Evolutionary conservation across 1,140 invertebrate species (phyloP).

Genomic region (Calephelis nemesis): DNA sequence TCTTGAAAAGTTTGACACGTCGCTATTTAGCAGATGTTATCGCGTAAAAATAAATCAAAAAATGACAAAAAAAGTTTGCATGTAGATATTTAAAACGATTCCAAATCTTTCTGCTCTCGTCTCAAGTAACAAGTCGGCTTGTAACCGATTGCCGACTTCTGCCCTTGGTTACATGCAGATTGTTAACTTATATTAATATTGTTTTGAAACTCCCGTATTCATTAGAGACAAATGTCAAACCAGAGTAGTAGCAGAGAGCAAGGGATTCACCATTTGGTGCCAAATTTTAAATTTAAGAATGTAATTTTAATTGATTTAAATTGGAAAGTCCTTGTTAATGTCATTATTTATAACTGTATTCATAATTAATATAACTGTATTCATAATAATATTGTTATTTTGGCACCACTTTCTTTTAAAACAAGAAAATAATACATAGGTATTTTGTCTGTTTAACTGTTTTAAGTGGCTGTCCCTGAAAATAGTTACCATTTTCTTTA

Average conservation of each 20-base stretch:
- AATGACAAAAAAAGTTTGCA: conserved; percentile 46
- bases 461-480: conserved; percentile 73
- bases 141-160: conserved; percentile 61
- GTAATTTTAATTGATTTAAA: too few relatives aligned
- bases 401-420: too few relatives aligned
- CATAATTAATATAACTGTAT: too few relatives aligned
- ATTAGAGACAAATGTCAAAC: conserved; percentile 68
- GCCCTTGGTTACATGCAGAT: conserved; percentile 76
- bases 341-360: too few relatives aligned
- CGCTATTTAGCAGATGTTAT: conserved; percentile 62
- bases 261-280: conserved; percentile 63
- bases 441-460: conserved; percentile 24
- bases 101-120: conserved; percentile 54
- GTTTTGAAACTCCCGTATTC: conserved; percentile 54
- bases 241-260: conserved; percentile 53
- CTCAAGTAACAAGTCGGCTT: conserved; percentile 63
- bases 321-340: too few relatives aligned
- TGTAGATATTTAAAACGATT: conserved; percentile 53
- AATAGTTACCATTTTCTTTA: conserved; percentile 77
- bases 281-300: conserved; percentile 27
- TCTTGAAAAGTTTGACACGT: conserved; percentile 55
- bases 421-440: background rate
- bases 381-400: too few relatives aligned
- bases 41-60: conserved; percentile 38
- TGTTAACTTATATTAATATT: conserved; percentile 58